These are phyloP conservation scores for Gymnobelideus leadbeateri DNA, from an alignment of 2,113 vertebrate genomes.

Conservation along the genomic window DNA sequence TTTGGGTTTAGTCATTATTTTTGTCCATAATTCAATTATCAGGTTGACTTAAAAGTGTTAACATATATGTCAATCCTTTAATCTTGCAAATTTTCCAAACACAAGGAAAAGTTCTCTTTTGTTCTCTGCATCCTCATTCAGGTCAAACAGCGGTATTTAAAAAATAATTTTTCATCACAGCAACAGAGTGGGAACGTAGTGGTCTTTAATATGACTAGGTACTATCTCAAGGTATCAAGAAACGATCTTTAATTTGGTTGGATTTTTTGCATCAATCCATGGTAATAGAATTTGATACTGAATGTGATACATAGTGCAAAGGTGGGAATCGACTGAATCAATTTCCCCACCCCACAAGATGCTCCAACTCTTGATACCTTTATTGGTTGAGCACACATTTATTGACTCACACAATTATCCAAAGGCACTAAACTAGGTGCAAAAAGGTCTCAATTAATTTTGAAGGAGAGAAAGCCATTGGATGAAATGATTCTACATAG, in stretches of 20 bases:
- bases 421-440: background rate
- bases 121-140: background rate
- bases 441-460: background rate
- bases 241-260: background rate
- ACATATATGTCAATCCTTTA: background rate
- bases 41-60: background rate
- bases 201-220: background rate
- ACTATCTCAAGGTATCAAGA: background rate
- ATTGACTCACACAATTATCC: background rate
- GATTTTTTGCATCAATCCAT: background rate
- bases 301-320: background rate
- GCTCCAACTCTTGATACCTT: background rate
- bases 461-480: background rate
- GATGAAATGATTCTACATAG: background rate
- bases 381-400: background rate
- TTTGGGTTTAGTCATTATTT: background rate
- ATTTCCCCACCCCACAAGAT: background rate
- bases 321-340: background rate
- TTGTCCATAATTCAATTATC: background rate
- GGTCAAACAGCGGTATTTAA: background rate
- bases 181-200: background rate
- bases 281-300: background rate
- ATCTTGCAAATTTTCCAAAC: background rate
- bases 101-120: background rate
- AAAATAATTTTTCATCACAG: background rate